These are phyloP conservation scores for Catajapyx aquilonaris DNA, from an alignment of 1,140 invertebrate genomes.

Conservation along the genomic window DNA sequence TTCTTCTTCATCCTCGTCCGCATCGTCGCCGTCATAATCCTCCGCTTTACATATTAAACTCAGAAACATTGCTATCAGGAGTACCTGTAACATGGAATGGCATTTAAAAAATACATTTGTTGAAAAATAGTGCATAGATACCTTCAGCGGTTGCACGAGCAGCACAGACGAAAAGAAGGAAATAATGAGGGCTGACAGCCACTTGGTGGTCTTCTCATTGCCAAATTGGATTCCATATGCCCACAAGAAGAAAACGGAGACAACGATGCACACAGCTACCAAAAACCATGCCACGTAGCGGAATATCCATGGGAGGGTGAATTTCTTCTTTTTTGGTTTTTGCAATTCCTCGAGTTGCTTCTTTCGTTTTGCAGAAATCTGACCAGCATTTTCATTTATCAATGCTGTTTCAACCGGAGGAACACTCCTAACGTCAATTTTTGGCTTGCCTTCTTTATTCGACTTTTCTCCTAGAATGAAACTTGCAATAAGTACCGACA, in stretches of 20 bases:
- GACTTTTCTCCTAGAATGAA: no score
- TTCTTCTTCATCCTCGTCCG: conserved; percentile 28
- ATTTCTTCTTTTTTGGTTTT: no score
- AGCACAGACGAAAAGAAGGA: conserved; percentile 31
- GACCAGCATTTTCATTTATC: no score
- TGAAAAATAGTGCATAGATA: conserved; percentile 11
- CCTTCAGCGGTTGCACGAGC: conserved; percentile 32
- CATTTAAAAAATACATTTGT: no score
- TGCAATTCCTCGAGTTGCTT: no score
- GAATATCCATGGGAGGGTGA: conserved; percentile 27
- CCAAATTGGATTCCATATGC: conserved; percentile 31
- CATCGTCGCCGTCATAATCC: conserved; percentile 23
- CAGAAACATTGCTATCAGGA: conserved; percentile 26
- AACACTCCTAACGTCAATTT: no score
- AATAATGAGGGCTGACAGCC: conserved; percentile 30
- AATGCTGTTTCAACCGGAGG: no score
- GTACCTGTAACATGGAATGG: conserved; percentile 19
- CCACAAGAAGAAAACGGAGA: conserved; percentile 26
- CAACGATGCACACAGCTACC: conserved; percentile 20
- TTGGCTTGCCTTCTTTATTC: no score
- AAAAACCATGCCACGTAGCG: conserved; percentile 27
- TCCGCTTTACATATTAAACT: conserved; percentile 26
- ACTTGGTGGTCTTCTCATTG: conserved; percentile 29
- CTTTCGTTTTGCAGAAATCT: no score
- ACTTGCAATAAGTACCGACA: no score